Evolutionary conservation across 2,113 vertebrate genomes (phyloP), one percentile per base, ranked within the genome.

Genomic region (Channa maculata): DNA sequence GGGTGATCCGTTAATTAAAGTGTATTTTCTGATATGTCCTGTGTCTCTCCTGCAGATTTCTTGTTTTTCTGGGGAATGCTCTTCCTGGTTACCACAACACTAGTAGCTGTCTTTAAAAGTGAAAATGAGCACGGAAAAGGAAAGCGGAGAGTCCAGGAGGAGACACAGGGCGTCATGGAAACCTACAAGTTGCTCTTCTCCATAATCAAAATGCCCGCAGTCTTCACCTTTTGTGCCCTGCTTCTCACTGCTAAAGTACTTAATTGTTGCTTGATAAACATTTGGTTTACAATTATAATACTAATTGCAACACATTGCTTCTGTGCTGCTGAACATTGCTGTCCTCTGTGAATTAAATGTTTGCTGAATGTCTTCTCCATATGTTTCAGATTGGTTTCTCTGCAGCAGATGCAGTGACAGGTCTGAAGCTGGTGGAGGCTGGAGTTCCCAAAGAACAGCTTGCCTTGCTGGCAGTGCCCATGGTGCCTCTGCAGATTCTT

Each of bases 401-500:
- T 50, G 98, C 98, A 75, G 97, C 98, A 39, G 98, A 99, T 80
- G 95, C 96, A 10, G 97, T 99, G 49, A 99, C 98, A 1, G 98
- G 98, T 54, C 94, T 99, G 72, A 99, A 99, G 79, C 75, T 99
- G 88, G 94, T 99, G 48, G 98, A 99, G 92, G 96, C 96, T 0
- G 98, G 98, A 3, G 97, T 99, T 55, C 98, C 98, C 0, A 99
- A 99, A 81, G 98, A 96, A 71, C 96, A 98, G 83, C 90, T 99
- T 66, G 98, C 98, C 4, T 93, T 99, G 68, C 81, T 99, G 74
- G 98, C 97, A 0, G 97, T 99, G 74, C 98, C 98, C 11, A 97
- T 99, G 97, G 98, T 99, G 68, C 98, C 98, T 59, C 75, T 99
- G 44, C 98, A 99, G 92, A 99, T 99, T 72, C 90, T 99, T 11